Conservation (phyloP, 1,140 invertebrate genomes). For the Ceratitis capitata region DNA sequence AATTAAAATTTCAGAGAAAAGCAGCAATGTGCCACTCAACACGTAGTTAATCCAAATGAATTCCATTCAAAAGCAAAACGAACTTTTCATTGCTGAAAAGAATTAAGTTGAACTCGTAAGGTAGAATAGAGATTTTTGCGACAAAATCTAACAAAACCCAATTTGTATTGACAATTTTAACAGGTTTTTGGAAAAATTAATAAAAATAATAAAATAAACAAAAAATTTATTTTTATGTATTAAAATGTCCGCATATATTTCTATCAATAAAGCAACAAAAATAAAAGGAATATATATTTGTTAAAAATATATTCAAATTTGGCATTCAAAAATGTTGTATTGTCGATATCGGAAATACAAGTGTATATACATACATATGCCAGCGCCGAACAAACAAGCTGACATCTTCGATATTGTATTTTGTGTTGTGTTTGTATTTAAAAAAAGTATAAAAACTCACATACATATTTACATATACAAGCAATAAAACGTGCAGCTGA, state of each 20-base stretch:
- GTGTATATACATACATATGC: too few species aligned
- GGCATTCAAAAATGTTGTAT: too few species aligned
- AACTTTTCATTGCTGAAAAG: background rate
- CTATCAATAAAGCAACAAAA: too few species aligned
- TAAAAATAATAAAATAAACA: background rate
- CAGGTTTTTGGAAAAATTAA: background rate
- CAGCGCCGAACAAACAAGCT: background rate
- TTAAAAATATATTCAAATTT: too few species aligned
- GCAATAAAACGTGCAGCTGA: background rate
- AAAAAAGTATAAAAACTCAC: background rate
- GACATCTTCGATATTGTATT: background rate
- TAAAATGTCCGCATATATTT: too few species aligned
- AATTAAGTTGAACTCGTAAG: too few species aligned
- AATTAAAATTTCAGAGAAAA: too few species aligned
- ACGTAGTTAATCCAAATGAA: background rate
- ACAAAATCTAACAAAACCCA: too few species aligned
- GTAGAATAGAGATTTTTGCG: too few species aligned
- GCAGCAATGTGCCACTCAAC: background rate
- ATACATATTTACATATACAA: background rate
- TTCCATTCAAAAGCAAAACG: background rate
- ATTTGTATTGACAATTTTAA: background rate
- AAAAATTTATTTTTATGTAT: background rate
- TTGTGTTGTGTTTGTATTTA: background rate
- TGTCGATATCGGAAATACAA: too few species aligned
- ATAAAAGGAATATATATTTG: too few species aligned